phyloP scores from a whole-genome alignment of 2,113 vertebrate species.

The Bufo gargarizans region DNA sequence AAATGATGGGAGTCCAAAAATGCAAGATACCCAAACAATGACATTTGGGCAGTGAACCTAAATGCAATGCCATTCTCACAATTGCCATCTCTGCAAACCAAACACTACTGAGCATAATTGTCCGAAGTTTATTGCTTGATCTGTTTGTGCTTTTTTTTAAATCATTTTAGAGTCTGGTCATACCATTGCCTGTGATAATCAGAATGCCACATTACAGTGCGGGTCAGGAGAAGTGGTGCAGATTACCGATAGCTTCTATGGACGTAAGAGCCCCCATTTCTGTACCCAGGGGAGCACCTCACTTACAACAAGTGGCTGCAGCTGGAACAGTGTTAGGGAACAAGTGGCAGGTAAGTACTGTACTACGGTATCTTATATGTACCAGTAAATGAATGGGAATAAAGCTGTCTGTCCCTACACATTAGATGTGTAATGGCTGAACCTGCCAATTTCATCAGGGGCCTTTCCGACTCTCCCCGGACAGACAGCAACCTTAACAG shows the following conservation, averaged over 20 bases:
- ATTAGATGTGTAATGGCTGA: too few relatives aligned
- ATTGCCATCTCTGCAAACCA: neutral
- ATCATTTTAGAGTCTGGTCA: slow-evolving; percentile 73
- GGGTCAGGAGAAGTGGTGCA: slow-evolving; percentile 87
- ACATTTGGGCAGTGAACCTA: too few relatives aligned
- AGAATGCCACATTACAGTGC: slow-evolving; percentile 83
- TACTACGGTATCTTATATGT: too few relatives aligned
- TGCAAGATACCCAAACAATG: too few relatives aligned
- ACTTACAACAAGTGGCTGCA: slow-evolving; percentile 74
- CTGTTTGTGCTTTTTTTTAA: neutral
- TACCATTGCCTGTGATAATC: slow-evolving; percentile 80
- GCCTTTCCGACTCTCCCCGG: too few relatives aligned
- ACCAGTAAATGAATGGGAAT: too few relatives aligned
- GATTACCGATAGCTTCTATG: slow-evolving; percentile 84
- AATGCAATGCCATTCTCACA: too few relatives aligned
- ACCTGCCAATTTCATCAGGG: too few relatives aligned
- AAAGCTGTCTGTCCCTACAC: too few relatives aligned
- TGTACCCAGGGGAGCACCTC: slow-evolving; percentile 66
- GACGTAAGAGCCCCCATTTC: slow-evolving; percentile 83
- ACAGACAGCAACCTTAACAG: too few relatives aligned
- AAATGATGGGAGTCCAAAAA: too few relatives aligned
- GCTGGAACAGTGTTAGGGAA: slow-evolving; percentile 80
- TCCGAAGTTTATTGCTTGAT: neutral
- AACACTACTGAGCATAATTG: neutral
- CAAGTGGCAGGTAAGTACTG: slow-evolving; percentile 81